Base-by-base conservation (phyloP, 2,888 invertebrate genomes). In the Platycheirus rosarum region DNA sequence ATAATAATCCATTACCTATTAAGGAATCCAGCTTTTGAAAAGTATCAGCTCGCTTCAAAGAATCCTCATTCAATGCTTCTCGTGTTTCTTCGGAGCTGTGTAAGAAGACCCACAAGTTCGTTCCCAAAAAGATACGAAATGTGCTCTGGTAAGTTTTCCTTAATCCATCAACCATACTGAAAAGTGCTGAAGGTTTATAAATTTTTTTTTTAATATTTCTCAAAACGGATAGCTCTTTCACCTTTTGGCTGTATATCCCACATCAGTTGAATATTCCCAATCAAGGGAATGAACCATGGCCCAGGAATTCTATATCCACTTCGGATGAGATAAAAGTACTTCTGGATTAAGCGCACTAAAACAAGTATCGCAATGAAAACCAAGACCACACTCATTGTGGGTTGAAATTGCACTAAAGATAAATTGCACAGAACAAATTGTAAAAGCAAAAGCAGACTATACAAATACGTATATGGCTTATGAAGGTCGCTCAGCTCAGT, bases 261-360 rank as follows among this genome's bases (percentile, higher is more conserved):
- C 68, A 89, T 86, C 85, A 90, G 87, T 80, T 90, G 89, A 2
- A 88, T 85, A 86, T 89, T 89, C 35, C 90, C 90, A 55, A 90
- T 29, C 1, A 89, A 76, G 0, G 90, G 90, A 13, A 90, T 18
- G 0, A 88, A 88, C 88, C 87, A 87, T 13, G 90, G 90, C n/a
- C 90, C 90, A 1, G 88, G 86, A 49, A 90, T 85, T 37, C 85
- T 85, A 14, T 84, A 63, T 9, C 88, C 88, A 48, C 86, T 44
- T 8, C 76, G 71, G 48, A 87, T 85, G 26, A 87, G 62, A 49
- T 85, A 53, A 44, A 87, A 87, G 42, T 86, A 86, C 2, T 57
- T 71, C 69, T 82, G 85, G 23, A 86, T n/a, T 1, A 87, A 65
- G 9, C 40, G 18, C 9, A 63, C 63, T 35, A 44, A 29, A 42